Conservation (phyloP, 1,140 invertebrate species). For the Drosophila murphyi region DNA sequence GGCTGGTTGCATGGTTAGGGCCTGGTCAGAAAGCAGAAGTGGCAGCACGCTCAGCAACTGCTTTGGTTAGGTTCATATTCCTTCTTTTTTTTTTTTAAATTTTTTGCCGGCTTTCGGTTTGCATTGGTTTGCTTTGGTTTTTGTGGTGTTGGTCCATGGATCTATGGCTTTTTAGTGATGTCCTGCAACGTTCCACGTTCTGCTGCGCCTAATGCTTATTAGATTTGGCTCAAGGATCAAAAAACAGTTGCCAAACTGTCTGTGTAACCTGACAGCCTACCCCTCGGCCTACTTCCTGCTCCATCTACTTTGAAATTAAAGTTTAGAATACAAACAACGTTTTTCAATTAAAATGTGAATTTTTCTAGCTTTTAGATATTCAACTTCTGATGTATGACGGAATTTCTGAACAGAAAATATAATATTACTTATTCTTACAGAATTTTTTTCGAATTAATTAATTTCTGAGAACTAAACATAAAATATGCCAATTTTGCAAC, state of each 20-base stretch:
- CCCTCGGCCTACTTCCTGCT: background rate
- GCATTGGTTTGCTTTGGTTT: constrained; percentile 60
- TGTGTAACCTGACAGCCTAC: constrained; percentile 21
- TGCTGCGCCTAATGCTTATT: constrained; percentile 73
- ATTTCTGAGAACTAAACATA: no score
- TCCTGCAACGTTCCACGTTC: constrained; percentile 23
- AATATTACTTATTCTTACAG: no score
- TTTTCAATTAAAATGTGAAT: no score
- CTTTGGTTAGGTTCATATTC: constrained; percentile 52
- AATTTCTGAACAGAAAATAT: no score
- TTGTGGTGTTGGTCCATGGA: constrained; percentile 35
- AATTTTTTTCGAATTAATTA: no score
- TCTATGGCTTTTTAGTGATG: constrained; percentile 49
- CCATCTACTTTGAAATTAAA: background rate
- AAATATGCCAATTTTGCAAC: no score
- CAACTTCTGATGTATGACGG: no score
- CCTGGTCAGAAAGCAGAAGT: constrained; percentile 63
- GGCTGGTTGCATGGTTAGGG: constrained; percentile 12
- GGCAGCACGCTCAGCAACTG: constrained; percentile 66
- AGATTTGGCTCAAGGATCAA: constrained; percentile 77
- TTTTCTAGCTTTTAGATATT: no score
- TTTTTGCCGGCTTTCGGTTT: constrained; percentile 57
- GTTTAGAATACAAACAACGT: no score
- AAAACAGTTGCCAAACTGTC: constrained; percentile 50
- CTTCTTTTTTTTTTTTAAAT: constrained; percentile 32